Evolutionary conservation across 2,888 invertebrate genomes (phyloP), one percentile per base, ranked within the genome.

Genomic region (Pristionchus exspectatus): DNA sequence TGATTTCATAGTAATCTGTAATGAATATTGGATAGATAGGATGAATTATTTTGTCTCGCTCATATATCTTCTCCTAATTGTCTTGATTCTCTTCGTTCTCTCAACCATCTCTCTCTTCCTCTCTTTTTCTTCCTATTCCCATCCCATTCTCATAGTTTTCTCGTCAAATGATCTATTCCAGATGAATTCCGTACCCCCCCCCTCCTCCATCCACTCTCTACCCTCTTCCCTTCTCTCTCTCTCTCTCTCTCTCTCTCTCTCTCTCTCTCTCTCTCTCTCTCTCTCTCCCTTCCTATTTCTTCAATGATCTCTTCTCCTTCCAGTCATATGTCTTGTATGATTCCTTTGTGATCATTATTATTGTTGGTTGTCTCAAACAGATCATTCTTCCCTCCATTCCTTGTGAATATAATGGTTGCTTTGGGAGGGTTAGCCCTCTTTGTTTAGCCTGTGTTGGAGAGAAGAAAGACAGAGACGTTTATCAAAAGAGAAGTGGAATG

Each of bases 121-220:
- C 84, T 84, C 77, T n/a, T 84, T 33, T 18, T 14, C 27, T 27
- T 38, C 38, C 38, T 38, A 38, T 38, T 38, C 38, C 38, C 38
- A 38, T 84, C 84, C 59, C 24, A 27, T 84, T 84, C 84, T 44
- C 30, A 21, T 56, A 33, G 38, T 84, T 27, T 27, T 27, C 66
- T 66, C 66, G 24, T 66, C 66, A 27, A 66, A 24, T 66, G 66
- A 66, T 66, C 66, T n/a, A 24, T 66, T 66, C 66, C 66, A 66
- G 50, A 27, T 84, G 50, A 12, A 21, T n/a, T 50, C 38, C 18
- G 44, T 81, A 38, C 38, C 38, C 81, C n/a, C 21, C 54, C 27
- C 50, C 38, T 56, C 30, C 84, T 38, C 33, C 83, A 16, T 83
- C 83, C 33, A 33, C n/a, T 50, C 30, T 50, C 21, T 50, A 16